These are phyloP conservation scores for Amblyraja radiata DNA, from an alignment of 2,797 vertebrate genomes.

Conservation along the genomic window DNA sequence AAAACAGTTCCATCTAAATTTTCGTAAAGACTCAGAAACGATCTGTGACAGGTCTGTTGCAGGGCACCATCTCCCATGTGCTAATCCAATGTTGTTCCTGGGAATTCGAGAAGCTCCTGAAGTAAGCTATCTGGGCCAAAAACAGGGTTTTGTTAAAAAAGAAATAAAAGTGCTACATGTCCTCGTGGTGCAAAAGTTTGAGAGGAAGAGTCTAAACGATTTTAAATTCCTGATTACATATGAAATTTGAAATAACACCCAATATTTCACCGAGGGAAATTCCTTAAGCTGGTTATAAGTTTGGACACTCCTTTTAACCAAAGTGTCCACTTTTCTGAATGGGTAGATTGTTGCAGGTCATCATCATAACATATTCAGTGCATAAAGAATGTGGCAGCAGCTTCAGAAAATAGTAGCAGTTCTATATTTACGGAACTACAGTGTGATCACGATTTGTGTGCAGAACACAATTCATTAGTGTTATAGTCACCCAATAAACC, in stretches of 20 bases:
- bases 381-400: neutral
- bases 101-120: neutral
- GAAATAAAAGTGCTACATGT: neutral
- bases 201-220: neutral
- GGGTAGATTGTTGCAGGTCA: neutral
- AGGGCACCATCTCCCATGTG: no score
- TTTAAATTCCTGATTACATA: neutral
- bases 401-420: neutral
- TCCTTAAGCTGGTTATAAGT: neutral
- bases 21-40: neutral
- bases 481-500: neutral
- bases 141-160: neutral
- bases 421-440: neutral
- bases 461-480: neutral
- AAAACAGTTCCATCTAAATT: neutral
- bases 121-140: neutral
- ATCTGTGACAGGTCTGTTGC: no score
- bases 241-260: neutral
- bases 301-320: neutral
- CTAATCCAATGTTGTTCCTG: neutral
- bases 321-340: slow-evolving; percentile 6
- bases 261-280: slow-evolving; percentile 11
- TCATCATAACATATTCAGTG: neutral
- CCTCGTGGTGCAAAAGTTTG: no score
- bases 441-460: neutral